Base-by-base conservation (phyloP, 2,888 invertebrate species). In the Watsonalla binaria region DNA sequence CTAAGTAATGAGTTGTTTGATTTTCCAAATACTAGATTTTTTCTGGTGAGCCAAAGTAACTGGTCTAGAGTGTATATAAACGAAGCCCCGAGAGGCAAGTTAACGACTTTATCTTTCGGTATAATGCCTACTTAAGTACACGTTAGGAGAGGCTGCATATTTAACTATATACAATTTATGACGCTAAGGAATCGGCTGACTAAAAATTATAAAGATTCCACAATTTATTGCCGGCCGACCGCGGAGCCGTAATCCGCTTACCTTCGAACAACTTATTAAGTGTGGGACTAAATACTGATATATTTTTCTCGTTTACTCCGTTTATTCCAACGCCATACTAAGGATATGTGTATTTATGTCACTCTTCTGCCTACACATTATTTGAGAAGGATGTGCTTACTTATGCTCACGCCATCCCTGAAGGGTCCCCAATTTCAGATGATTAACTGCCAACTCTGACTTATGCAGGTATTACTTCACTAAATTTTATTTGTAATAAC, bases 101-200 rank as follows among this genome's bases (percentile, higher is more conserved):
- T 81, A 82, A 87, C 84, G 80, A 84, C 86, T 86, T 80, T 82
- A 87, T 87, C 78, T 76, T 74, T 73, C 64, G 70, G 71, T 78
- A 80, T 86, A 82, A 83, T 78, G 72, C 74, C 76, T 81, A 83
- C 82, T 85, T 84, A 82, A 80, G 80, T 74, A 79, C 75, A 78
- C 74, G 71, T 75, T 74, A 70, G 61, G 65, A 72, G 66, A 61
- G 68, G 73, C 68, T 73, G 77, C 72, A 77, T 74, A 78, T 80
- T 85, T 86, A 90, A 89, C 88, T 81, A 90, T 87, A 87, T 84
- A 83, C 81, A 89, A 90, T 90, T 89, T 90, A 90, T 88, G 86
- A 79, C 83, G 70, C 66, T 78, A 82, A 84, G 82, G 78, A 82
- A 83, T 80, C 77, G 80, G 73, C 74, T 74, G 74, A 79, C 78